A percentile compares a stretch with the other conserved stretches of the same genome.
Evolutionary conservation across 2,797 vertebrate species (phyloP).

Genomic region (Clarias laeviceps): DNA sequence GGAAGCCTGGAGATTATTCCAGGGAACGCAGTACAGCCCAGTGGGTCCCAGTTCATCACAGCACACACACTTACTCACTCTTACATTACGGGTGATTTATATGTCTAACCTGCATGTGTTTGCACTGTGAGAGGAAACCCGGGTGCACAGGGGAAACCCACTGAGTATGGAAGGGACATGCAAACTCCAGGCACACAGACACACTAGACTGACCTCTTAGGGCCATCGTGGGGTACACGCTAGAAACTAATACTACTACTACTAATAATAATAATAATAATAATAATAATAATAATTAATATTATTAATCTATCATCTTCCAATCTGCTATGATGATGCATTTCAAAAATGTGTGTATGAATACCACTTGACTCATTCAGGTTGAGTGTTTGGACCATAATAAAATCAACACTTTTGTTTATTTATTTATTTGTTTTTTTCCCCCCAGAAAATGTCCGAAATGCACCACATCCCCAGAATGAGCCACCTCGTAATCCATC

Average conservation of each 20-base stretch:
- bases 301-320: background rate
- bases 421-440: background rate
- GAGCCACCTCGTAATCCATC: slow-evolving; percentile 43
- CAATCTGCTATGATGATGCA: background rate
- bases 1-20: no score
- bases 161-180: no score
- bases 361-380: background rate
- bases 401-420: background rate
- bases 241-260: background rate
- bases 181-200: no score
- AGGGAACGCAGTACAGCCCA: no score
- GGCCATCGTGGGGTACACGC: background rate
- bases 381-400: background rate
- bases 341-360: background rate
- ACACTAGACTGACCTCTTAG: no score
- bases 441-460: background rate
- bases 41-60: no score
- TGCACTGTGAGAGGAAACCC: no score
- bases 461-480: background rate
- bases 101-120: no score
- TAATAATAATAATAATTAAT: background rate
- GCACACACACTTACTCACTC: no score
- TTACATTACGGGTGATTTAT: no score
- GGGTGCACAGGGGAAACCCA: no score
- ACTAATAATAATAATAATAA: background rate